A percentile compares a stretch with the other conserved stretches of the same genome.
Evolutionary conservation across 2,797 vertebrate genomes (phyloP).

Genomic region (Argyrosomus regius): DNA sequence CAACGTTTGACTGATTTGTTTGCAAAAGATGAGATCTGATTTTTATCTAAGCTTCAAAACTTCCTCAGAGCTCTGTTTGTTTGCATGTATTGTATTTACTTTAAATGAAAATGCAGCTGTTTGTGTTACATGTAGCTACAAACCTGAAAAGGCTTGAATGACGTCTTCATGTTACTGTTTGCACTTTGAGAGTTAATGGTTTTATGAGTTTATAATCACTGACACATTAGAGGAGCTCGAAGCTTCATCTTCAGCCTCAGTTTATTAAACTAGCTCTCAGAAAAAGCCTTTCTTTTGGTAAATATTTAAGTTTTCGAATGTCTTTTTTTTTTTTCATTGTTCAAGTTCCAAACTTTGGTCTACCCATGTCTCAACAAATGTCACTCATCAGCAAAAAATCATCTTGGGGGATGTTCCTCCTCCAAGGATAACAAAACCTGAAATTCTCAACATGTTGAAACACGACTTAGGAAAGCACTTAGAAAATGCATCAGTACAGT

Average conservation of each 20-base stretch:
- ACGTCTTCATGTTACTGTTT: neutral
- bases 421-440: conserved; percentile 43
- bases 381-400: conserved; percentile 67
- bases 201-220: conserved; percentile 11
- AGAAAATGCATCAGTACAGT: conserved; percentile 34
- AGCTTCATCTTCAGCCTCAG: conserved; percentile 3
- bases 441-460: conserved; percentile 72
- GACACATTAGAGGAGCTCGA: neutral
- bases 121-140: neutral
- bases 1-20: neutral
- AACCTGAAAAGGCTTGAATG: neutral
- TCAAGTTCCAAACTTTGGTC: conserved; percentile 20
- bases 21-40: neutral
- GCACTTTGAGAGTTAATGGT: neutral
- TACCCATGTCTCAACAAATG: conserved; percentile 16
- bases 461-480: conserved; percentile 48
- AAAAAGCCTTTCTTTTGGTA: neutral
- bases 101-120: neutral
- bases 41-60: neutral
- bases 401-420: conserved; percentile 59
- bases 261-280: neutral
- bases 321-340: neutral
- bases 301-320: neutral
- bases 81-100: neutral
- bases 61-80: neutral